Evolutionary conservation across 2,797 vertebrate genomes (phyloP).

Genomic region (Phalanger gymnotis): DNA sequence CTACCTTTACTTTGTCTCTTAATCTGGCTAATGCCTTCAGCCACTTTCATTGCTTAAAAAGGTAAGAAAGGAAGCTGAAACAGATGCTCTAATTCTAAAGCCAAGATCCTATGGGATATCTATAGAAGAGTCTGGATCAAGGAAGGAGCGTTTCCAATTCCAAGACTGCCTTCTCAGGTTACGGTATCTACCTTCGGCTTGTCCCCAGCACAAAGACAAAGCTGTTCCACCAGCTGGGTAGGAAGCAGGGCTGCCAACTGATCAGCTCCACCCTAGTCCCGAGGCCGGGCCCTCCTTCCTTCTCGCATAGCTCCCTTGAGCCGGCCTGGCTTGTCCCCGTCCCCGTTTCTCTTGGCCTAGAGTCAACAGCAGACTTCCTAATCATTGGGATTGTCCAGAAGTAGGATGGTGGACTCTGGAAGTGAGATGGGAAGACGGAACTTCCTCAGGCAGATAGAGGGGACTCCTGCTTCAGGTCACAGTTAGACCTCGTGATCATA

Average conservation of each 20-base stretch:
- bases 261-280: not conserved
- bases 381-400: not conserved
- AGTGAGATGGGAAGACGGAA: not conserved
- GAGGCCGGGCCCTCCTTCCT: not conserved
- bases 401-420: not conserved
- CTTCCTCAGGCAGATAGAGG: not conserved
- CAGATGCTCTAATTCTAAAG: not conserved
- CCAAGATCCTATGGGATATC: not conserved
- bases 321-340: not conserved
- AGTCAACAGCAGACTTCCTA: not conserved
- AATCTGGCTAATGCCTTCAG: not conserved
- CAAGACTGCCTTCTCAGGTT: not conserved
- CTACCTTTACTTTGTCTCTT: not conserved
- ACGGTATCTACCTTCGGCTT: not conserved
- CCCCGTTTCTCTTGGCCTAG: not conserved
- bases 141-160: not conserved
- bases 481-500: not conserved
- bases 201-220: not conserved
- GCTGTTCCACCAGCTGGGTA: not conserved
- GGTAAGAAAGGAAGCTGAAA: not conserved
- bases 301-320: not conserved
- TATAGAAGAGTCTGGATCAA: not conserved
- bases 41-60: not conserved
- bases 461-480: not conserved
- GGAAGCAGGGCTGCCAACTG: not conserved